A percentile compares a stretch with the other conserved stretches of the same genome.
These are phyloP conservation scores for Bombyx huttoni DNA, from an alignment of 2,888 invertebrate genomes.

Conservation along the genomic window DNA sequence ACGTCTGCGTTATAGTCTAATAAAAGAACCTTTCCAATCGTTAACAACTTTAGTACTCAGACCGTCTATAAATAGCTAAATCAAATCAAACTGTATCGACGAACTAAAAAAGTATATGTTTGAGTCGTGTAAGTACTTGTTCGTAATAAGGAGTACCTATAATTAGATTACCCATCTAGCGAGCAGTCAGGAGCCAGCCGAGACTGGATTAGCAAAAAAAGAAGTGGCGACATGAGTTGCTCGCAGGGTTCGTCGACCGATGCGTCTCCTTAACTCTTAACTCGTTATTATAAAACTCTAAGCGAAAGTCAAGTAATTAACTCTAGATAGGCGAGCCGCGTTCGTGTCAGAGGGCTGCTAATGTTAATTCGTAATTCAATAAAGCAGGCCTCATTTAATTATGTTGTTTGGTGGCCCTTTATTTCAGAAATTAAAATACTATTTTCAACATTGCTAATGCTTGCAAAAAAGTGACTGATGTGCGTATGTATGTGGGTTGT, in stretches of 20 bases:
- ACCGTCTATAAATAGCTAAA: constrained; percentile 12
- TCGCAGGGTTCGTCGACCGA: constrained; percentile 50
- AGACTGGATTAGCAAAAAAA: constrained; percentile 55
- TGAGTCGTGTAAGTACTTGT: constrained; percentile 27
- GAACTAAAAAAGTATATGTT: constrained; percentile 30
- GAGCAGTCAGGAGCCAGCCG: constrained; percentile 34
- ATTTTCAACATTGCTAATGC: too few species aligned
- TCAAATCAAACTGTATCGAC: constrained; percentile 19
- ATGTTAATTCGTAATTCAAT: neutral
- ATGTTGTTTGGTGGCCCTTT: neutral
- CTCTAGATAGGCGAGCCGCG: constrained; percentile 10
- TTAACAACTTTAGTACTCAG: constrained; percentile 1
- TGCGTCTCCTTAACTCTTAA: constrained; percentile 37
- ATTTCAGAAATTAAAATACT: too few species aligned
- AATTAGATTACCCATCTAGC: constrained; percentile 58
- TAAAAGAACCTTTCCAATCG: neutral
- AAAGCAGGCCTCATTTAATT: neutral
- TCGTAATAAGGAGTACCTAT: constrained; percentile 42
- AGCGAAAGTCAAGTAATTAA: constrained; percentile 39
- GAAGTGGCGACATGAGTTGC: constrained; percentile 34
- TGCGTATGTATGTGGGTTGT: neutral
- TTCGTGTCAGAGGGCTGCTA: constrained; percentile 3
- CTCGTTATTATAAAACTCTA: constrained; percentile 43
- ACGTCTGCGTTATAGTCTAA: neutral
- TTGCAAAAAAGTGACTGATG: too few species aligned